phyloP scores from a whole-genome alignment of 2,888 invertebrate genomes.

The Drosophila setosimentum region DNA sequence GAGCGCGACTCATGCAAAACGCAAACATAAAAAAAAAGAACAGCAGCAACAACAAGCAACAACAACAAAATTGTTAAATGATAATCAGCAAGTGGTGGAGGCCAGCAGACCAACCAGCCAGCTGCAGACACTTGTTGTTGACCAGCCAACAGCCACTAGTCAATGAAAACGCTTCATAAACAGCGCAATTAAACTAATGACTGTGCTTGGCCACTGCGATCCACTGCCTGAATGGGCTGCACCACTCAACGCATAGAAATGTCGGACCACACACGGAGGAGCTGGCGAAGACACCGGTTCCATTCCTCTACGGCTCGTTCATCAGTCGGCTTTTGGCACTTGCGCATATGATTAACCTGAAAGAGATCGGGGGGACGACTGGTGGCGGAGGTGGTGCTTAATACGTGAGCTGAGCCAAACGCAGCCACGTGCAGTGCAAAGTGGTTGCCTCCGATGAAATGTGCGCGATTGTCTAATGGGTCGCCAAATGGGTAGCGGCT shows the following conservation, averaged over 20 bases:
- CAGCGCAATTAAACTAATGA: conserved; percentile 81
- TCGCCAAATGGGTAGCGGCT: conserved; percentile 65
- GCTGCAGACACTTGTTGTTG: conserved; percentile 52
- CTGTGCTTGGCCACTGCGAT: conserved; percentile 54
- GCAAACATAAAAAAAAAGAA: conserved; percentile 30
- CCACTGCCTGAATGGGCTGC: conserved; percentile 24
- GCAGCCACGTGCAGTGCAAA: conserved; percentile 65
- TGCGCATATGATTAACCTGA: conserved; percentile 71
- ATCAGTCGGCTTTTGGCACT: conserved; percentile 67
- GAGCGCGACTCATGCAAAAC: conserved; percentile 63
- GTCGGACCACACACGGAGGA: conserved; percentile 67
- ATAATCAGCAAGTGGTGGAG: conserved; percentile 55
- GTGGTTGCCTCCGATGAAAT: conserved; percentile 60
- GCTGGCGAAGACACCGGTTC: conserved; percentile 51
- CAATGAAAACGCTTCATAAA: conserved; percentile 71
- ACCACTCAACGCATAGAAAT: conserved; percentile 42
- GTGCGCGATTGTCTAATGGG: conserved; percentile 76
- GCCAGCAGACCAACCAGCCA: conserved; percentile 27
- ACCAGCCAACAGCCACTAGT: conserved; percentile 24
- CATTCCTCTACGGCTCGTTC: conserved; percentile 44
- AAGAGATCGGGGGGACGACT: not conserved
- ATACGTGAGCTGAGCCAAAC: conserved; percentile 39
- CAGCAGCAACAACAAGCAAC: not conserved
- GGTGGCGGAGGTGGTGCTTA: conserved; percentile 4
- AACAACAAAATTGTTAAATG: conserved; percentile 51